Evolutionary conservation across 2,888 invertebrate species (phyloP), one percentile per base, ranked within the genome.

Genomic region (Synergus umbraculus): DNA sequence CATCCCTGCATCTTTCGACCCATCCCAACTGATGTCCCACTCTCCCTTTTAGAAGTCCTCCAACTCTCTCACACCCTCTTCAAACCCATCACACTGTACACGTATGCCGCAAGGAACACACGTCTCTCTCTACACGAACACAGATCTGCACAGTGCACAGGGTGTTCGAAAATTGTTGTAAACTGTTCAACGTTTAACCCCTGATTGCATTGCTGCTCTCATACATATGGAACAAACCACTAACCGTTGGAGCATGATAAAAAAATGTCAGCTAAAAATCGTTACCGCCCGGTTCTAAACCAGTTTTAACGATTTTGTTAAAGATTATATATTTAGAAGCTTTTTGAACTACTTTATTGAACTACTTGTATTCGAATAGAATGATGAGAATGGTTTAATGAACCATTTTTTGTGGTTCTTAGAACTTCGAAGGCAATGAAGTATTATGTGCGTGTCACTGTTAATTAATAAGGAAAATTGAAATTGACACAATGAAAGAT

Each of bases 91-190:
- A 58, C 43, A 37, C 18, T 15, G 58, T 60, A 18, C 66, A 46
- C 63, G 64, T 76, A 54, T 54, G 41, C 63, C 60, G 41, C 67
- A 44, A 18, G 46, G 65, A 63, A 65, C 76, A 37, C 54, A 63
- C 76, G 37, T 37, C 54, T 63, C 29, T 66, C 66, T 46, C 64
- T 18, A 76, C 79, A 22, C 78, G 63, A 73, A 63, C 79, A 77
- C 63, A 79, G 65, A 65, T 49, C n/a, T n/a, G 49, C 29, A 18
- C 65, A 76, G 76, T n/a, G 49, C 29, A 18, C 67, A 76, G 76
- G 69, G 69, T 73, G 69, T 73, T 73, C 54, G 69, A 73, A 73
- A 73, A 49, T 73, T 73, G 49, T 73, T 54, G 73, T 54, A 54
- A 73, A 73, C 49, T 69, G 49, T 69, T 46, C 49, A 69, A 22